phyloP scores from a whole-genome alignment of 64 coral and sea anemone species.

The Dendrophyllia cribrosa region DNA sequence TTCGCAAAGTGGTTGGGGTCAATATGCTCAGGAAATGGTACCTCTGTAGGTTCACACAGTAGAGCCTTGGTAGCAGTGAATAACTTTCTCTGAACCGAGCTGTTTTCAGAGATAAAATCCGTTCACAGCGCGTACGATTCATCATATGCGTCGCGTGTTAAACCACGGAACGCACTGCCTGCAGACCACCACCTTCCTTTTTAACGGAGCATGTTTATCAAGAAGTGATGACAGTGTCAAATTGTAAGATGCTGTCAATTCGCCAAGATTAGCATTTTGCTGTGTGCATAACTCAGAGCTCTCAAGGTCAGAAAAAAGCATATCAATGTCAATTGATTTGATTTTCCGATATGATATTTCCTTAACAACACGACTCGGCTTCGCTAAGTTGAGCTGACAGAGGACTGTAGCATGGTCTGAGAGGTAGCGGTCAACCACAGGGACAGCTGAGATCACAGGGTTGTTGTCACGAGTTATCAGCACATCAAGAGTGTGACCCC shows the following conservation, averaged over 20 bases:
- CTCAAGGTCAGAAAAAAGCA: neutral
- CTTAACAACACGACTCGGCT: neutral
- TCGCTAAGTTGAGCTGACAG: neutral
- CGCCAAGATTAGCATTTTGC: neutral
- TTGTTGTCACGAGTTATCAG: neutral
- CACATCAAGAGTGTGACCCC: neutral
- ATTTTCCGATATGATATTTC: neutral
- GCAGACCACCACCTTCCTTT: neutral
- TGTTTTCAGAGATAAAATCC: conserved; percentile 5
- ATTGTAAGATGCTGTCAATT: neutral
- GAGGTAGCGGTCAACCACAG: neutral
- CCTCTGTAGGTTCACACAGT: neutral
- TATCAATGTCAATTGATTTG: neutral
- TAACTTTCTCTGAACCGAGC: conserved; percentile 26
- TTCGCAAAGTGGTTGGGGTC: neutral
- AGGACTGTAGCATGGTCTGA: conserved; percentile 34
- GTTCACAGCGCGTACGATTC: neutral
- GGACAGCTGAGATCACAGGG: neutral
- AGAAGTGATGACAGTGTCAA: neutral
- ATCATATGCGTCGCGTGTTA: conserved; percentile 1
- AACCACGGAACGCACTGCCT: neutral
- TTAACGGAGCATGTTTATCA: neutral
- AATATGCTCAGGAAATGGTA: neutral
- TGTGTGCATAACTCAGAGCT: neutral
- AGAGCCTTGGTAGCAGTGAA: conserved; percentile 40